Evolutionary conservation across 2,797 vertebrate species (phyloP).

Genomic region (Sebastolobus altivelis): DNA sequence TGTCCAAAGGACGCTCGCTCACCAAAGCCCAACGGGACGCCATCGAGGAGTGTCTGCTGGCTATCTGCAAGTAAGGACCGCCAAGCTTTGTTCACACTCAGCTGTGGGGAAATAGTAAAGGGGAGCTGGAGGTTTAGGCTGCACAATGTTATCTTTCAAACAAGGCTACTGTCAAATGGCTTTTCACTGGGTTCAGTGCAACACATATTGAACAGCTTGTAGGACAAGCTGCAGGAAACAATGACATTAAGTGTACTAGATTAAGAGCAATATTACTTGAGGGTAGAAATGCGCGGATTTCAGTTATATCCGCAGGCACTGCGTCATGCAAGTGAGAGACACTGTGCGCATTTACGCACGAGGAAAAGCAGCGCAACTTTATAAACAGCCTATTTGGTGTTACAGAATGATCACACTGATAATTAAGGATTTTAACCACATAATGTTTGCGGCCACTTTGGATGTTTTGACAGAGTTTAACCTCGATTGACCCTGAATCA

Average conservation of each 20-base stretch:
- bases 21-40: constrained; percentile 98
- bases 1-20: constrained; percentile 97
- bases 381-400: neutral
- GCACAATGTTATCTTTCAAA: constrained; percentile 2
- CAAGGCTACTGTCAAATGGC: neutral
- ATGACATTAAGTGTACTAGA: neutral
- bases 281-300: too few relatives aligned
- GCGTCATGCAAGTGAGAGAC: too few relatives aligned
- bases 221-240: constrained; percentile 9
- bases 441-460: neutral
- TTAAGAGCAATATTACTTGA: neutral
- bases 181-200: neutral
- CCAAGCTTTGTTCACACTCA: neutral
- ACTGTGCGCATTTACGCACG: too few relatives aligned
- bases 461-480: neutral
- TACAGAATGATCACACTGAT: neutral
- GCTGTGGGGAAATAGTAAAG: neutral
- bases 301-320: too few relatives aligned
- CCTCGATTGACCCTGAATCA: neutral
- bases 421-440: neutral
- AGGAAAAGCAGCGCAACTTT: neutral
- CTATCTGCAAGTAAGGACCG: constrained; percentile 93
- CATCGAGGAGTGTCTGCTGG: constrained; percentile 96
- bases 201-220: neutral
- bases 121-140: neutral